Conservation (phyloP, 2,888 invertebrate species). For the Heliconius hortense region DNA sequence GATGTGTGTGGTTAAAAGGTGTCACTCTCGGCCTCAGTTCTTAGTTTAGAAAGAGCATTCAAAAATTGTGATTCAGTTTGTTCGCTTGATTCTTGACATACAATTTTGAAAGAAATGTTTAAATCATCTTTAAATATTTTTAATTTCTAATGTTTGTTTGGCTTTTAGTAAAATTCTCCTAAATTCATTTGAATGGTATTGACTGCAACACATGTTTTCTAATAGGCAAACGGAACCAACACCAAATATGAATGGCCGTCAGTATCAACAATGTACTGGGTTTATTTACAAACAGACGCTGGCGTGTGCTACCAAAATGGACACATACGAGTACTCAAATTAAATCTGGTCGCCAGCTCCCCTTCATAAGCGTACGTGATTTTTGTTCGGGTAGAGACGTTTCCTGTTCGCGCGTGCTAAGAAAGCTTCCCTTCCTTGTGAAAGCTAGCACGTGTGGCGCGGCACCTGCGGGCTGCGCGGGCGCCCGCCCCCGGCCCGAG, state of each 20-base stretch:
- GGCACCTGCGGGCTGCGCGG: slow-evolving; percentile 74
- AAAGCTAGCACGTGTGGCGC: slow-evolving; percentile 72
- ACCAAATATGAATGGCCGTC: slow-evolving; percentile 65
- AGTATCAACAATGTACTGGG: slow-evolving; percentile 61
- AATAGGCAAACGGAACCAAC: slow-evolving; percentile 44
- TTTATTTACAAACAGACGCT: slow-evolving; percentile 78
- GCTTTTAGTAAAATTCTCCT: not conserved
- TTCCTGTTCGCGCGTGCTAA: slow-evolving; percentile 64
- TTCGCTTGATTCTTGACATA: not conserved
- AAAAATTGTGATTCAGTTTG: slow-evolving; percentile 54
- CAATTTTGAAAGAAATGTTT: not conserved
- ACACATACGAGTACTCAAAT: slow-evolving; percentile 62
- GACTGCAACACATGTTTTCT: slow-evolving; percentile 23
- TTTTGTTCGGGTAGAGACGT: slow-evolving; percentile 48
- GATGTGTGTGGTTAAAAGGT: slow-evolving; percentile 42
- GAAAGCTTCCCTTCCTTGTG: slow-evolving; percentile 62
- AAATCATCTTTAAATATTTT: not conserved
- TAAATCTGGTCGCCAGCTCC: slow-evolving; percentile 60
- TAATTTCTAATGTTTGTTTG: not conserved
- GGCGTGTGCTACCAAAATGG: slow-evolving; percentile 61
- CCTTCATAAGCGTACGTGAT: slow-evolving; percentile 47
- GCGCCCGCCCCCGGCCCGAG: slow-evolving; percentile 47
- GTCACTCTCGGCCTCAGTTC: slow-evolving; percentile 52
- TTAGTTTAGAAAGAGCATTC: slow-evolving; percentile 61
- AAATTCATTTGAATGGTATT: not conserved